phyloP scores from a whole-genome alignment of 2,113 vertebrate genomes.

The Anthoscopus minutus region DNA sequence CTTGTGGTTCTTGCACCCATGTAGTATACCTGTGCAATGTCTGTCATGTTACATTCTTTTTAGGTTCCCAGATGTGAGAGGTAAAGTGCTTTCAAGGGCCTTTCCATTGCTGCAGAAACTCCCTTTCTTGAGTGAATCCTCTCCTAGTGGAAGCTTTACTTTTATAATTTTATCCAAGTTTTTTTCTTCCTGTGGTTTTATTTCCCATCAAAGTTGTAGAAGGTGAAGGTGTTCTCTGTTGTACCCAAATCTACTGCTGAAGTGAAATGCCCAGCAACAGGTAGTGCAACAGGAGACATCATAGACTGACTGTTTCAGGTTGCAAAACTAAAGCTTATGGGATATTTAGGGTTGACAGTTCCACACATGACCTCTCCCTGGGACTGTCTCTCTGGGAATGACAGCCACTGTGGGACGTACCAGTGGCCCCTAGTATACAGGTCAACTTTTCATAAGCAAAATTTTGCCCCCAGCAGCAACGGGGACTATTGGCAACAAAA shows the following conservation, averaged over 20 bases:
- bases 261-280: background rate
- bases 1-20: background rate
- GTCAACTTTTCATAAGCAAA: background rate
- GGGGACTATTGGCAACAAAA: background rate
- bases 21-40: background rate
- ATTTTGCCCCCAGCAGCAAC: background rate
- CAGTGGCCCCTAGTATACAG: background rate
- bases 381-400: background rate
- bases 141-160: background rate
- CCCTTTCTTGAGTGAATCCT: background rate
- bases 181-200: background rate
- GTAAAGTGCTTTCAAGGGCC: background rate
- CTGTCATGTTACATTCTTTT: background rate
- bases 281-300: background rate
- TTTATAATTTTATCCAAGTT: background rate
- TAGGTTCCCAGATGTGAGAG: background rate
- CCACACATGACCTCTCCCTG: background rate
- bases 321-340: background rate
- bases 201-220: background rate
- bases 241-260: background rate
- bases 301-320: background rate
- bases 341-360: background rate
- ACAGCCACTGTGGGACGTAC: background rate
- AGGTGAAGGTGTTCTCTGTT: background rate
- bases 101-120: background rate